Base-by-base conservation (phyloP, 2,113 vertebrate genomes). In the Saiga tatarica region DNA sequence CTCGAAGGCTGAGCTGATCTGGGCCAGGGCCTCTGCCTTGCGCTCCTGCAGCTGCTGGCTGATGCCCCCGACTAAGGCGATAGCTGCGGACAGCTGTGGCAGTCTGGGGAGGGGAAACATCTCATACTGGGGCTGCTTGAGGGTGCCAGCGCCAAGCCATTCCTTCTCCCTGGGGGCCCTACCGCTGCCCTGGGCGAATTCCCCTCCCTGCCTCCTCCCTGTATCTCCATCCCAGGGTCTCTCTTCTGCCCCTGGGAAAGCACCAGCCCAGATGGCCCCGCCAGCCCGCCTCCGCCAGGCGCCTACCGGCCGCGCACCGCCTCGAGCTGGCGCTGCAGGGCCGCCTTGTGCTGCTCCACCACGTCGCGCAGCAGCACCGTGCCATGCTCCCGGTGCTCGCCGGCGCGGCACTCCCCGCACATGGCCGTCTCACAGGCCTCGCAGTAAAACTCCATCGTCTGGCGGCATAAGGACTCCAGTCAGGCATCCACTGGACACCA, bases 401-500 rank as follows among this genome's bases (percentile, higher is more conserved):
- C 99, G 2, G 99, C 99, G 0, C 99, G 99, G 91, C 99, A 99
- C 96, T 99, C 99, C 3, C 99, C 98, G 88, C 99, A 99, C 99
- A 99, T 99, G 95, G 99, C 99, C 0, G 99, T 99, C 98, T 99
- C 99, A 90, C 99, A 99, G 33, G 99, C 99, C 98, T 99, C 99
- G n/a, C 99, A 99, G 99, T 99, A 99, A 96, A 99, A 99, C 99
- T 99, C 99, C 99, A 99, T 99, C 95, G 99, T 99, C 99, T 99
- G 99, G 93, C 94, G 55, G 97, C 98, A 98, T 21, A 96, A 98
- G 50, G 26, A 76, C 82, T 89, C 91, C 57, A 60, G 67, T 97
- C 71, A 97, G 83, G 93, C 82, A 60, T 89, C 1, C 19, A 50
- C 94, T 85, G 60, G 12, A 67, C 52, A 39, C 74, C 67, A 25